Evolutionary conservation across 2,113 vertebrate genomes (phyloP).

Genomic region (Triplophysa siluroides): DNA sequence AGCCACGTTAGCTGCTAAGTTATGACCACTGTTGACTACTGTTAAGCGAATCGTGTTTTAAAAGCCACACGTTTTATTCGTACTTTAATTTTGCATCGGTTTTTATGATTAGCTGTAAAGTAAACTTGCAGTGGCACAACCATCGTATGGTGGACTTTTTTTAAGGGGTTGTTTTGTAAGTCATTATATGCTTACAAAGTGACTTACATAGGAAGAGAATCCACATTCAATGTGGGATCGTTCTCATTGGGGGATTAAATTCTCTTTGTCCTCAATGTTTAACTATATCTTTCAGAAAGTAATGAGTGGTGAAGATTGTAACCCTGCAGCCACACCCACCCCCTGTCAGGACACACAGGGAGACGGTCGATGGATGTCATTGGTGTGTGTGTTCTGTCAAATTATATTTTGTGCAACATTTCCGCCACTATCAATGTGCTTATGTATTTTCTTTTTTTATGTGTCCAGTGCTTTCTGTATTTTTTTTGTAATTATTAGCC

Average conservation of each 20-base stretch:
- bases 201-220: too few species aligned
- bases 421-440: background rate
- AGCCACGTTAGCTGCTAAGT: conserved; percentile 4
- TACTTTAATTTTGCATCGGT: background rate
- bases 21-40: background rate
- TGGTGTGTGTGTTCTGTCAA: conserved; percentile 74
- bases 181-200: background rate
- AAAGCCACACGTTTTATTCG: too few species aligned
- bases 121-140: too few species aligned
- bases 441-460: background rate
- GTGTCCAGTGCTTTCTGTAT: background rate
- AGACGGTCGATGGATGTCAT: conserved; percentile 88
- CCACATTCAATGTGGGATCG: too few species aligned
- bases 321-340: conserved; percentile 84
- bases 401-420: background rate
- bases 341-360: conserved; percentile 80
- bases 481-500: background rate
- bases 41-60: too few species aligned
- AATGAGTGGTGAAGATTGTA: conserved; percentile 80
- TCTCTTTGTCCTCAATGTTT: background rate
- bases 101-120: background rate
- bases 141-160: too few species aligned
- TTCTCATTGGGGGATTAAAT: too few species aligned
- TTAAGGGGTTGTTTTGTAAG: too few species aligned
- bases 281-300: conserved; percentile 41